These are phyloP conservation scores for Strigamia crassipes DNA, from an alignment of 2,888 invertebrate genomes.

Conservation along the genomic window DNA sequence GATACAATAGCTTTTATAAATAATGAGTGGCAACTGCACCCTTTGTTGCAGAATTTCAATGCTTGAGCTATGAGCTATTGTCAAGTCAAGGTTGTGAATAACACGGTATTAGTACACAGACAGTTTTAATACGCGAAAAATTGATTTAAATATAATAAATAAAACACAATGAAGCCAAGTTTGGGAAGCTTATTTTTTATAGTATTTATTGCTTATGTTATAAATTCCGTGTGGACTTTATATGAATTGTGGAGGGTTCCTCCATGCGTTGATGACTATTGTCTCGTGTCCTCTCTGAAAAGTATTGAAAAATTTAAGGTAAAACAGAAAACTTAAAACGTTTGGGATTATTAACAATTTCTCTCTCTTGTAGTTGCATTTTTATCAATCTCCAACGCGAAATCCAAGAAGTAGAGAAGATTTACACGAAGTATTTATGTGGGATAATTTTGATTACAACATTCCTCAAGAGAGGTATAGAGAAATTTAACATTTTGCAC, in stretches of 20 bases:
- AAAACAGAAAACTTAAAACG: not conserved
- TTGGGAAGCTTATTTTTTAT: not conserved
- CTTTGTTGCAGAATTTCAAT: too few species aligned
- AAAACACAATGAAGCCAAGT: slow-evolving; percentile 12
- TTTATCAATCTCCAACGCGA: slow-evolving; percentile 4
- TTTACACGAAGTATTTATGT: not conserved
- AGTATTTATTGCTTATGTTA: not conserved
- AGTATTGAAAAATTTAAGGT: not conserved
- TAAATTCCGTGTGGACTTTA: slow-evolving; percentile 38
- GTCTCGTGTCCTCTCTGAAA: not conserved
- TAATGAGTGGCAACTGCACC: too few species aligned
- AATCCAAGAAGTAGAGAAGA: not conserved
- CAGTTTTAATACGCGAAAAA: not conserved
- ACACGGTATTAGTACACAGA: too few species aligned
- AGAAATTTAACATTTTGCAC: not conserved
- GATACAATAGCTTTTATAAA: too few species aligned
- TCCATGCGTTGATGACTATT: not conserved
- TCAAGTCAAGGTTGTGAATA: too few species aligned
- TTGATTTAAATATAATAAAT: not conserved
- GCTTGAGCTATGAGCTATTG: too few species aligned
- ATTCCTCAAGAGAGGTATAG: not conserved
- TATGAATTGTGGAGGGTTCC: slow-evolving; percentile 9
- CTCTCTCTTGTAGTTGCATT: not conserved
- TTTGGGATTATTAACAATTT: not conserved
- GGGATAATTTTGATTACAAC: not conserved